Percentiles rank a stretch among this genome's conserved stretches.
These are phyloP conservation scores for Enteromius thamalakanensis DNA, from an alignment of 2,797 vertebrate species.

Conservation along the genomic window DNA sequence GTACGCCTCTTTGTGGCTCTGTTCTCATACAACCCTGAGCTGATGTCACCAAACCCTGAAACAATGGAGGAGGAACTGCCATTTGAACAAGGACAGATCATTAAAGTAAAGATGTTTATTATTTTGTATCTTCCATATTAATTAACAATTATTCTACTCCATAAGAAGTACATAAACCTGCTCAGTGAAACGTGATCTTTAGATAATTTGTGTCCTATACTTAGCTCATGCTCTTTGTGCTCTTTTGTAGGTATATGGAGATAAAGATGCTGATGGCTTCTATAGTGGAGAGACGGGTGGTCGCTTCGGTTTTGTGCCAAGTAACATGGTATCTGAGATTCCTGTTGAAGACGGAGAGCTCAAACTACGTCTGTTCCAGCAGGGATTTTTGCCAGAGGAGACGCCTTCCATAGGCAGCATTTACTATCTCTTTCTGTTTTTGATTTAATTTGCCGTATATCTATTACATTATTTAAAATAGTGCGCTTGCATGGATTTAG, in stretches of 20 bases:
- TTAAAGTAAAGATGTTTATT: constrained; percentile 77
- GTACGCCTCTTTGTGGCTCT: constrained; percentile 89
- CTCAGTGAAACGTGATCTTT: not conserved
- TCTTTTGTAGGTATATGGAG: constrained; percentile 83
- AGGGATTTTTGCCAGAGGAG: constrained; percentile 80
- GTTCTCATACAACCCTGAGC: constrained; percentile 91
- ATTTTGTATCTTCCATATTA: not conserved
- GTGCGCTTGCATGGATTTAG: not conserved
- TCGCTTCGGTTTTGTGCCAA: constrained; percentile 87
- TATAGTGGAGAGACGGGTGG: constrained; percentile 87
- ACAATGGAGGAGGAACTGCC: constrained; percentile 92
- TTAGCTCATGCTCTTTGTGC: not conserved
- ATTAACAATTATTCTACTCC: not conserved
- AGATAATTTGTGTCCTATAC: not conserved
- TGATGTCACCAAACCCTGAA: constrained; percentile 94
- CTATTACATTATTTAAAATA: not conserved
- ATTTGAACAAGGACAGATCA: constrained; percentile 91
- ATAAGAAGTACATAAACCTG: not conserved
- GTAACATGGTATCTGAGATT: constrained; percentile 96
- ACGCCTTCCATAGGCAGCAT: constrained; percentile 74
- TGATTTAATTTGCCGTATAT: not conserved
- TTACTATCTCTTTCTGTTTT: not conserved
- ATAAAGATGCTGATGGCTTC: constrained; percentile 92
- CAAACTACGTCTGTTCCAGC: constrained; percentile 81
- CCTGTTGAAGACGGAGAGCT: constrained; percentile 81